These are phyloP conservation scores for Parazoanthus atlanticus DNA, from an alignment of 92 coral and sea anemone genomes.

Conservation along the genomic window DNA sequence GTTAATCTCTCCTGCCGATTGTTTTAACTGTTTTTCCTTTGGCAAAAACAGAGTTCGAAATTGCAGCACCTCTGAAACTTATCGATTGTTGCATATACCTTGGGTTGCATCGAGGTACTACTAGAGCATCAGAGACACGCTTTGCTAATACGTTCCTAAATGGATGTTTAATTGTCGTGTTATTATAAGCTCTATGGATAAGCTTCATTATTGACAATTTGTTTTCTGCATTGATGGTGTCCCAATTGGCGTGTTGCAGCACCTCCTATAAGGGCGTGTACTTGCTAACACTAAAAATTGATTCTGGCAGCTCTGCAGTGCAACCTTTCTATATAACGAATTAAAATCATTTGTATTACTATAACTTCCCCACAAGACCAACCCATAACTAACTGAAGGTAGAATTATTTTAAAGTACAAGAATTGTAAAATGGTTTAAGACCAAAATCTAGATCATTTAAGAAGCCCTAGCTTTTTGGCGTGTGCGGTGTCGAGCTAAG, in stretches of 20 bases:
- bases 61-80: neutral
- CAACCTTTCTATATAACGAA: neutral
- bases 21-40: neutral
- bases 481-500: no score
- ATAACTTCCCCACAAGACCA: neutral
- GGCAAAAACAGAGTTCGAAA: neutral
- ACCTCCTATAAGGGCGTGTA: neutral
- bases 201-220: no score
- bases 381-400: no score
- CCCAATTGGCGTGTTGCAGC: neutral
- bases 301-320: conserved; percentile 25
- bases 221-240: no score
- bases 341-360: neutral
- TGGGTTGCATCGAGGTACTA: neutral
- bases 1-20: neutral
- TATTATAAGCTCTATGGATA: no score
- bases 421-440: no score
- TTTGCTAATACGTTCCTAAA: no score
- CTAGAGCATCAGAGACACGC: neutral
- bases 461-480: no score
- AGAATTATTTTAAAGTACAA: no score
- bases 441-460: no score
- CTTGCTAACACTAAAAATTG: neutral
- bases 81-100: neutral
- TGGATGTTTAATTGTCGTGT: no score